A percentile compares a stretch with the other conserved stretches of the same genome.
These are phyloP conservation scores for Noctilio leporinus DNA, from an alignment of 2,113 vertebrate genomes.

Conservation along the genomic window DNA sequence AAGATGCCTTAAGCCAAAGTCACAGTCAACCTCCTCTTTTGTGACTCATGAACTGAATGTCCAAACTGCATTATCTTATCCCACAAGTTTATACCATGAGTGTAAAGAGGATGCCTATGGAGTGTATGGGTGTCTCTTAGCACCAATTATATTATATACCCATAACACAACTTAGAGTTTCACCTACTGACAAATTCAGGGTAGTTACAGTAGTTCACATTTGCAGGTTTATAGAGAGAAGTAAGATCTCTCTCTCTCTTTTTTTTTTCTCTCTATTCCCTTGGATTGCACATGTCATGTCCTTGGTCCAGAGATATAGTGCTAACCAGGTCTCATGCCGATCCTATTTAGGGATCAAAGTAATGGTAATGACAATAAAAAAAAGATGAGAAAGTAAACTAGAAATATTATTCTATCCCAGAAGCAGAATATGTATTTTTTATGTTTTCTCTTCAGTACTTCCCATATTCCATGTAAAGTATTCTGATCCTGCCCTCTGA, in stretches of 20 bases:
- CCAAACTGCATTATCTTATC: neutral
- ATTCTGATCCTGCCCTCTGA: neutral
- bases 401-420: neutral
- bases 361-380: neutral
- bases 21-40: neutral
- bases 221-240: neutral
- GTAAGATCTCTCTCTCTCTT: neutral
- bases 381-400: neutral
- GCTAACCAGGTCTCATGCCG: neutral
- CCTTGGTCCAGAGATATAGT: neutral
- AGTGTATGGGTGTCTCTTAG: neutral
- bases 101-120: neutral
- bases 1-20: neutral
- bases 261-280: neutral
- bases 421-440: neutral
- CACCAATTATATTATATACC: neutral
- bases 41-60: neutral
- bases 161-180: slow-evolving; percentile 2
- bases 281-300: neutral
- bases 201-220: neutral
- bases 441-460: neutral
- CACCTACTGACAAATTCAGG: neutral
- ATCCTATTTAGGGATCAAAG: neutral
- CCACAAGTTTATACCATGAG: neutral
- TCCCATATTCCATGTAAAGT: neutral